Base-by-base conservation (phyloP, 2,113 vertebrate genomes). In the Haemorhous mexicanus region DNA sequence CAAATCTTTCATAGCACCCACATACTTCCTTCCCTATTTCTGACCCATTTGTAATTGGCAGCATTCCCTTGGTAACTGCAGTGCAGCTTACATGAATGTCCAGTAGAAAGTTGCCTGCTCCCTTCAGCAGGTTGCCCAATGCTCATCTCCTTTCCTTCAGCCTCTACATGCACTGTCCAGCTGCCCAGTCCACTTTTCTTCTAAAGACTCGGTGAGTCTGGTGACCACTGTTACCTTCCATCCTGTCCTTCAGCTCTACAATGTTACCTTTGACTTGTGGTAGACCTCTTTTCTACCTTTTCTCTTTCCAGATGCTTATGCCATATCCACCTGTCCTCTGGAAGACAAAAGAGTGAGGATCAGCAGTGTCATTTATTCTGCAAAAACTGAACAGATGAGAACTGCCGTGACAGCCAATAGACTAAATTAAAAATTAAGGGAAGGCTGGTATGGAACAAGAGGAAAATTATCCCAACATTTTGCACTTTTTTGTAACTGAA, bases 231-330 rank as follows among this genome's bases (percentile, higher is more conserved):
- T 67, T 43, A n/a, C 44, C 37, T 85, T 76, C 82, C 24, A 6
- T 32, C 26, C 43, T 39, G 62, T 69, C 7, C 53, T 37, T 67
- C 15, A 72, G 59, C 41, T 87, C 37, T 39, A 30, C 52, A 46
- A 27, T 37, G 35, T 80, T 79, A 21, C 68, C 49, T 68, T 66
- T 62, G 35, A 52, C 21, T 52, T 47, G 28, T 26, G 52, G 50
- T 39, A 44, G 27, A 27, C 79, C 37, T 92, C 50, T 32, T 68
- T 68, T 61, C 37, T 61, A 52, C 49, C 27, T 93, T 69, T 50
- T 94, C 74, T 89, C 23, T 85, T 95, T 91, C 30, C 90, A 95
- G 95, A 35, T 89, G 52, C 35, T 52, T 59, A 22, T 72, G 35
- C 33, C 1, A 1, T 28, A 19, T 72, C 47, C 35, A 8, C 52